Conservation (phyloP, 2,888 invertebrate genomes). For the Germaria angustata region DNA sequence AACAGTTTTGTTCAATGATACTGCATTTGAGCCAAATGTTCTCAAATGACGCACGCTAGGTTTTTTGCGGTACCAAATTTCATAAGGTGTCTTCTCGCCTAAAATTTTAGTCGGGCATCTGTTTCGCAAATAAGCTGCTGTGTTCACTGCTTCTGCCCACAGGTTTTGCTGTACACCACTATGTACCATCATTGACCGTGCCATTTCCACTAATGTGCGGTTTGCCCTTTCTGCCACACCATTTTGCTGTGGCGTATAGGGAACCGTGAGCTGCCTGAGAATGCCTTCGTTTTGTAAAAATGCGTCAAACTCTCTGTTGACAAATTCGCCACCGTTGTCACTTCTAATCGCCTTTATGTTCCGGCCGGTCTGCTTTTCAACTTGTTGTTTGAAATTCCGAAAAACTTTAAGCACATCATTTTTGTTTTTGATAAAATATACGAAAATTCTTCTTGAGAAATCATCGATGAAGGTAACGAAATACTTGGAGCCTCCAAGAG, state of each 20-base stretch:
- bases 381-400: background rate
- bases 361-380: constrained; percentile 12
- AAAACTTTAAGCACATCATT: constrained; percentile 15
- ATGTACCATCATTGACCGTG: background rate
- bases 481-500: constrained; percentile 42
- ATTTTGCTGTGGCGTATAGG: constrained; percentile 24
- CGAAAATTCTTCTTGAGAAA: constrained; percentile 9
- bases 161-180: background rate
- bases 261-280: background rate
- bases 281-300: background rate
- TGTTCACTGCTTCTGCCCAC: background rate
- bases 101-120: background rate
- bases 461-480: constrained; percentile 52
- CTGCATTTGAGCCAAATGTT: constrained; percentile 33
- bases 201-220: constrained; percentile 26
- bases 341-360: constrained; percentile 6
- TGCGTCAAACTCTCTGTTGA: constrained; percentile 9
- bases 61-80: background rate
- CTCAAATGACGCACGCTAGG: too few relatives aligned
- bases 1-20: constrained; percentile 49
- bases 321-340: background rate
- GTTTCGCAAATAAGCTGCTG: background rate
- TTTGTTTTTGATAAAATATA: constrained; percentile 22
- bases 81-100: background rate
- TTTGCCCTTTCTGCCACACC: constrained; percentile 67